Conservation (phyloP, 2,113 vertebrate genomes). For the Megaptera novaeangliae region DNA sequence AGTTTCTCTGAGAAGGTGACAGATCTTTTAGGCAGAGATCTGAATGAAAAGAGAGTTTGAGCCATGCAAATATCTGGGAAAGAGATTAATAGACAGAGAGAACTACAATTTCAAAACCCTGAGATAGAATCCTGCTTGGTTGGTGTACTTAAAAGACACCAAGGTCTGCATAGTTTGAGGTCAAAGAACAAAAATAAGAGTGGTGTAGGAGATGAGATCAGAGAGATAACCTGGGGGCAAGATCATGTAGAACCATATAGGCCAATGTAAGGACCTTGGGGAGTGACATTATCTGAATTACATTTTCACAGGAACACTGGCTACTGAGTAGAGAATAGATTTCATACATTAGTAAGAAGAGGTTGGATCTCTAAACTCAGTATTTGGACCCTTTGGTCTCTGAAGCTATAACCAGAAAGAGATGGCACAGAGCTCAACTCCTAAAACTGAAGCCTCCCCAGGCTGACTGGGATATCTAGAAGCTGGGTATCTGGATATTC, state of each 20-base stretch:
- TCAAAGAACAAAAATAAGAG: constrained; percentile 27
- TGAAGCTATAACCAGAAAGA: not conserved
- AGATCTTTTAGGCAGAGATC: not conserved
- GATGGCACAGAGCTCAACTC: not conserved
- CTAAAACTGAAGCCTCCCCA: not conserved
- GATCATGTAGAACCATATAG: constrained; percentile 19
- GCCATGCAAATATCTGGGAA: not conserved
- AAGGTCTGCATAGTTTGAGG: not conserved
- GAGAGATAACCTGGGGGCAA: constrained; percentile 35
- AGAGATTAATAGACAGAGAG: not conserved
- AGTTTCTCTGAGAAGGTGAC: not conserved
- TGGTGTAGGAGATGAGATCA: not conserved
- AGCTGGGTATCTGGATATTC: not conserved
- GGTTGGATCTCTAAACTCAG: not conserved
- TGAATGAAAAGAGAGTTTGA: not conserved
- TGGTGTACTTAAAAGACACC: constrained; percentile 24
- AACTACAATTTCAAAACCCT: constrained; percentile 18
- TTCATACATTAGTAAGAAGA: not conserved
- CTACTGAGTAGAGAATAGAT: not conserved
- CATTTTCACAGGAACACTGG: constrained; percentile 21
- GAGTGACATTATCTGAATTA: constrained; percentile 26
- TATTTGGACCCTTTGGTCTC: not conserved
- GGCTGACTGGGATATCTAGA: not conserved
- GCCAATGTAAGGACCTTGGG: not conserved
- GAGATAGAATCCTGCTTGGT: not conserved